Base-by-base conservation (phyloP, 2,888 invertebrate genomes). In the Geotrupes spiniger region DNA sequence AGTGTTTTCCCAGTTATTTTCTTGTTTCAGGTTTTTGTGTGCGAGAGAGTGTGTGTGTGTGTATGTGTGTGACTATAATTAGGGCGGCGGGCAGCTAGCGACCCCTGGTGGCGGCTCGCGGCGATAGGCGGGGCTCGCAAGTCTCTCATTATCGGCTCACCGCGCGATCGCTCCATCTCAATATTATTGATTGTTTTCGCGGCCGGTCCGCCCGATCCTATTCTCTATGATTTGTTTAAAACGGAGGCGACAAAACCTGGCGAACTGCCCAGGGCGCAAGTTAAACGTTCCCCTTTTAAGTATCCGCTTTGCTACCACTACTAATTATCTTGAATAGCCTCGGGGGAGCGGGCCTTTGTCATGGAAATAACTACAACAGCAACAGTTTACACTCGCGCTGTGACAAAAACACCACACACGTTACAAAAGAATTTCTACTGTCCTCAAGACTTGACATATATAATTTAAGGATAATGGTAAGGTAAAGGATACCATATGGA, bases 101-200 rank as follows among this genome's bases (percentile, higher is more conserved):
- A 52, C 60, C 58, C 51, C 59, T 59, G 57, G 57, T 56, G 57
- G 56, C 49, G 52, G 77, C 77, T 77, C 76, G 76, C 74, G 66
- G 68, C 58, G 65, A 67, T 65, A 61, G 65, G 66, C 65, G 63
- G 63, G 60, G 61, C 63, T 58, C 63, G 55, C 60, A 56, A 76
- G 74, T 76, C 79, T 79, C 78, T 79, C 76, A 80, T 80, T 79
- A 80, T 69, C 67, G 68, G 67, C 68, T 73, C 73, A 74, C 76
- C 76, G 76, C 75, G 72, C 74, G 71, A 62, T 72, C 70, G 59
- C 62, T 70, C 66, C 72, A 70, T 74, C 74, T 75, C 74, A 74
- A 75, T 77, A 73, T 71, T 71, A 71, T 71, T 71, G 70, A 71
- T 71, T 71, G 70, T 78, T 78, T 78, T 78, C 76, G 71, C 73